A percentile compares a stretch with the other conserved stretches of the same genome.
Evolutionary conservation across 1,140 invertebrate genomes (phyloP).

Genomic region (Pemphigus obesinymphae): DNA sequence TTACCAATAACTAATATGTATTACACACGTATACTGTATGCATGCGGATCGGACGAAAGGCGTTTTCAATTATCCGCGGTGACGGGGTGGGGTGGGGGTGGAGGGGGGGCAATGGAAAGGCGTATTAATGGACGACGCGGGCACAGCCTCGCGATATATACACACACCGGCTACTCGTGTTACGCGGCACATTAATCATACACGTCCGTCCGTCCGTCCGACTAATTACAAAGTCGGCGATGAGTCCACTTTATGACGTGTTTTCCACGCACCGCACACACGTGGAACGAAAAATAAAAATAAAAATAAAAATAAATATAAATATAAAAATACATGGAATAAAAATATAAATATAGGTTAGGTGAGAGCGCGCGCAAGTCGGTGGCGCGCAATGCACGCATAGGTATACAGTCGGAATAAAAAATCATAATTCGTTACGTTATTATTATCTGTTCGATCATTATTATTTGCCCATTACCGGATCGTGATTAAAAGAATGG

Average conservation of each 20-base stretch:
- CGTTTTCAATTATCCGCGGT: too few relatives aligned
- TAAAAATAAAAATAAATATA: too few relatives aligned
- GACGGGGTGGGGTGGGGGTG: too few relatives aligned
- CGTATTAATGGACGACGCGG: constrained; percentile 26
- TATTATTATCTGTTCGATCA: constrained; percentile 34
- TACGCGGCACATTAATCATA: constrained; percentile 40
- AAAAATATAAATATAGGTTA: too few relatives aligned
- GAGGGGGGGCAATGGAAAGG: too few relatives aligned
- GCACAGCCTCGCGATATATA: not conserved
- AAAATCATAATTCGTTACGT: too few relatives aligned
- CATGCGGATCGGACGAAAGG: too few relatives aligned
- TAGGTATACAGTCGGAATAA: not conserved
- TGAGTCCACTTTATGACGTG: not conserved
- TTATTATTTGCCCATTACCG: constrained; percentile 39
- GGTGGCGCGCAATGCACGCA: too few relatives aligned
- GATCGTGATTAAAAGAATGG: not conserved
- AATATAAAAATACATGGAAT: too few relatives aligned
- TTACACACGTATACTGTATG: too few relatives aligned
- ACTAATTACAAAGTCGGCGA: constrained; percentile 24
- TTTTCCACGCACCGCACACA: not conserved
- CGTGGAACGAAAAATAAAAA: not conserved
- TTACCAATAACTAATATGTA: too few relatives aligned
- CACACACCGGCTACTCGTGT: constrained; percentile 31
- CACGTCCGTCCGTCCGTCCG: constrained; percentile 22
- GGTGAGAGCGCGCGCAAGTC: too few relatives aligned